Evolutionary conservation across 2,113 vertebrate species (phyloP).

Genomic region (Falco punctatus): DNA sequence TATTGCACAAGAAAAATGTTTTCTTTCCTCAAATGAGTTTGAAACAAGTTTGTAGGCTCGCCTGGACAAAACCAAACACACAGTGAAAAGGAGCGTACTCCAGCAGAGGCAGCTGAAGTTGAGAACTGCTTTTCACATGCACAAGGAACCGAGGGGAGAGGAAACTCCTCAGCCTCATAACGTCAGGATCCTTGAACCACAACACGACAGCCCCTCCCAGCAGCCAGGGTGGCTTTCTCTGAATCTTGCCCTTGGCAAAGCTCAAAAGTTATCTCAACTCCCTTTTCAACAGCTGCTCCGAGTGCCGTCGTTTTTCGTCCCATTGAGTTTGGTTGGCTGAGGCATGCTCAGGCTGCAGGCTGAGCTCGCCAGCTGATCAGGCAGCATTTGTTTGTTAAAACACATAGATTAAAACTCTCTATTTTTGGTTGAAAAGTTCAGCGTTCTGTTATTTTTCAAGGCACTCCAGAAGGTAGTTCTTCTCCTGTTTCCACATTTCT

Average conservation of each 20-base stretch:
- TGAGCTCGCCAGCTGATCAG: not conserved
- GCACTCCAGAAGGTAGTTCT: not conserved
- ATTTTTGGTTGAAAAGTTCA: not conserved
- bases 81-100: accelerated
- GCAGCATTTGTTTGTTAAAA: not conserved
- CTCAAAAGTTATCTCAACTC: not conserved
- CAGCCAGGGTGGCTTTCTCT: not conserved
- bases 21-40: not conserved
- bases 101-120: not conserved
- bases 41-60: not conserved
- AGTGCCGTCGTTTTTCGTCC: not conserved
- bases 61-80: not conserved
- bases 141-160: not conserved
- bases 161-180: not conserved
- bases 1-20: not conserved
- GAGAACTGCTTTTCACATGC: not conserved
- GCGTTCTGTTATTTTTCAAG: not conserved
- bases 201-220: not conserved
- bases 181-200: not conserved
- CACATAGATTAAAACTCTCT: not conserved
- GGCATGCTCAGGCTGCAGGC: not conserved
- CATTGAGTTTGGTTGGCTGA: not conserved
- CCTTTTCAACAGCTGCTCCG: not conserved
- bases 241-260: not conserved
- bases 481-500: not conserved